These are phyloP conservation scores for Thera britannica DNA, from an alignment of 2,888 invertebrate genomes.

Conservation along the genomic window DNA sequence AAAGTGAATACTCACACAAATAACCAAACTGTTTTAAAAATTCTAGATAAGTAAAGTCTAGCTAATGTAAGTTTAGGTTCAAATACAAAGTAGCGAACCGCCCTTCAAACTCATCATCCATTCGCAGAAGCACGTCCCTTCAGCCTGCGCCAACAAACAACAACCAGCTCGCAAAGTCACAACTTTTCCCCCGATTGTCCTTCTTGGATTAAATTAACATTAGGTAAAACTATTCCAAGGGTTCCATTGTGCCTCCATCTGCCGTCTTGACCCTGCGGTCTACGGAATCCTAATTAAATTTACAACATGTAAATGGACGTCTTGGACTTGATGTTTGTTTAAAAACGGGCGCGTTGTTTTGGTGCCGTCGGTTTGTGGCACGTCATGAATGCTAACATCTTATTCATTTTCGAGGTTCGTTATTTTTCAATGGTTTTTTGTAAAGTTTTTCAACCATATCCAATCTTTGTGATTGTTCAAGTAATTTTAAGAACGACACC, in stretches of 20 bases:
- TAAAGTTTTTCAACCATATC: too few relatives aligned
- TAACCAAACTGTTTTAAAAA: too few relatives aligned
- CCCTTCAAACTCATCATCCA: conserved; percentile 18
- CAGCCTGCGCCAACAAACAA: conserved; percentile 49
- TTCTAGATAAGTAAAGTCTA: neutral
- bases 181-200: conserved; percentile 73
- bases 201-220: conserved; percentile 84
- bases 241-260: conserved; percentile 62
- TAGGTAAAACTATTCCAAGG: conserved; percentile 75
- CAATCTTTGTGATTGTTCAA: too few relatives aligned
- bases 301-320: conserved; percentile 80
- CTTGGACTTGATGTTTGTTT: conserved; percentile 69
- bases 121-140: conserved; percentile 32
- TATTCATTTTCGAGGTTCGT: neutral
- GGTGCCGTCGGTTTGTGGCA: conserved; percentile 18
- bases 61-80: conserved; percentile 16
- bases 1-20: too few relatives aligned
- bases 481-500: neutral
- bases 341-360: conserved; percentile 52
- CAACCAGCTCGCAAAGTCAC: conserved; percentile 71
- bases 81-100: conserved; percentile 12
- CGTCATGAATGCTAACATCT: conserved; percentile 18
- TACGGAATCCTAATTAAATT: conserved; percentile 80
- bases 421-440: neutral
- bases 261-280: conserved; percentile 64